Evolutionary conservation across 2,888 invertebrate species (phyloP).

Genomic region (Hyposoter didymator): DNA sequence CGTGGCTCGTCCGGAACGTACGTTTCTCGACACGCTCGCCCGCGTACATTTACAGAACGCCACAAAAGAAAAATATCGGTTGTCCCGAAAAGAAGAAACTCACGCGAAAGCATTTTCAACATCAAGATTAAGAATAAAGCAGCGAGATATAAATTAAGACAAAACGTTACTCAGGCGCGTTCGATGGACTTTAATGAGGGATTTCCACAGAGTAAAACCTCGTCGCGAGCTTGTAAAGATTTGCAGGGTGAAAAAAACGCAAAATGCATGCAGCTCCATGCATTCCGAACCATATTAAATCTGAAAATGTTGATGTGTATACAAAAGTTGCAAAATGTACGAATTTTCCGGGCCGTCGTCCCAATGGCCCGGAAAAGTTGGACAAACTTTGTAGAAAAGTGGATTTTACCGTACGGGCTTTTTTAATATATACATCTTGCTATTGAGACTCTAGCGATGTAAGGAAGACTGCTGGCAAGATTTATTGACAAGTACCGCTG

Average conservation of each 20-base stretch:
- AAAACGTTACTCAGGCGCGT: background rate
- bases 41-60: constrained; percentile 44
- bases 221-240: background rate
- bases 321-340: too few relatives aligned
- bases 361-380: too few relatives aligned
- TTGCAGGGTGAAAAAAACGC: background rate
- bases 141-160: background rate
- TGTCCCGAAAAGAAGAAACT: background rate
- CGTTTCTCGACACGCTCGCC: constrained; percentile 52
- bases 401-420: background rate
- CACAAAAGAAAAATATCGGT: background rate
- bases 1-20: constrained; percentile 42
- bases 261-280: background rate
- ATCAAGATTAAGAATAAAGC: background rate
- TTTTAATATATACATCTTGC: background rate
- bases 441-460: background rate
- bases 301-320: too few relatives aligned
- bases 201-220: background rate
- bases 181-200: background rate
- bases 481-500: background rate
- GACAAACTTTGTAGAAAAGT: background rate
- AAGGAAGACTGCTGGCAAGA: background rate
- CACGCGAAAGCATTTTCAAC: background rate
- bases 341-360: too few relatives aligned
- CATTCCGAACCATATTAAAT: background rate